These are phyloP conservation scores for Pseudolaguvia tuberculata DNA, from an alignment of 2,113 vertebrate species.

Conservation along the genomic window DNA sequence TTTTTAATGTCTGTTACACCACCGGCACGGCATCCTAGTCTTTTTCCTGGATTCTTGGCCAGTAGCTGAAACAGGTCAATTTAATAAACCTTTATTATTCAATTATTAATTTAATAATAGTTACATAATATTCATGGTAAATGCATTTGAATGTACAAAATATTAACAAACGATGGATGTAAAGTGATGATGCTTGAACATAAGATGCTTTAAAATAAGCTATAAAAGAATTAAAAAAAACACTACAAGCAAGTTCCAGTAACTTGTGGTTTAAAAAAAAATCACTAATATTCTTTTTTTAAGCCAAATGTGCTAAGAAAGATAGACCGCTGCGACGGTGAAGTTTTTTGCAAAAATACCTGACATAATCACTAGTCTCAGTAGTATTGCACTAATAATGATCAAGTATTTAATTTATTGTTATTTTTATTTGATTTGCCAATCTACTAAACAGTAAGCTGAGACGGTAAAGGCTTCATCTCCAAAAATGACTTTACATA, in stretches of 20 bases:
- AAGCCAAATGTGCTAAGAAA: not conserved
- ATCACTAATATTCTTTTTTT: too few species aligned
- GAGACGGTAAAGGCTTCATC: not conserved
- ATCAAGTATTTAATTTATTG: too few species aligned
- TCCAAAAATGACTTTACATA: not conserved
- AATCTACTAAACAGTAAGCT: not conserved
- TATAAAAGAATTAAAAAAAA: too few species aligned
- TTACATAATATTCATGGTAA: too few species aligned
- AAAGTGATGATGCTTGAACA: not conserved
- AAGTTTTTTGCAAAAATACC: not conserved
- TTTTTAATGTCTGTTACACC: conserved; percentile 63
- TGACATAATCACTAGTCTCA: not conserved
- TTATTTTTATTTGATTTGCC: too few species aligned
- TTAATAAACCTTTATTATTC: too few species aligned
- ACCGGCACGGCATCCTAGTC: conserved; percentile 63
- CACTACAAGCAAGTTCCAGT: too few species aligned
- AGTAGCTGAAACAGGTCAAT: conserved; percentile 64
- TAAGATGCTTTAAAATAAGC: not conserved
- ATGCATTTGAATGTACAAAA: too few species aligned
- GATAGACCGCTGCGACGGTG: not conserved
- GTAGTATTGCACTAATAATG: too few species aligned
- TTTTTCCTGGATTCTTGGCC: conserved; percentile 66
- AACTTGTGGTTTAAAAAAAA: not conserved
- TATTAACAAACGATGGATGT: not conserved
- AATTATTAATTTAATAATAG: too few species aligned